phyloP scores from a whole-genome alignment of 2,113 vertebrate species.

The Calcarius ornatus region DNA sequence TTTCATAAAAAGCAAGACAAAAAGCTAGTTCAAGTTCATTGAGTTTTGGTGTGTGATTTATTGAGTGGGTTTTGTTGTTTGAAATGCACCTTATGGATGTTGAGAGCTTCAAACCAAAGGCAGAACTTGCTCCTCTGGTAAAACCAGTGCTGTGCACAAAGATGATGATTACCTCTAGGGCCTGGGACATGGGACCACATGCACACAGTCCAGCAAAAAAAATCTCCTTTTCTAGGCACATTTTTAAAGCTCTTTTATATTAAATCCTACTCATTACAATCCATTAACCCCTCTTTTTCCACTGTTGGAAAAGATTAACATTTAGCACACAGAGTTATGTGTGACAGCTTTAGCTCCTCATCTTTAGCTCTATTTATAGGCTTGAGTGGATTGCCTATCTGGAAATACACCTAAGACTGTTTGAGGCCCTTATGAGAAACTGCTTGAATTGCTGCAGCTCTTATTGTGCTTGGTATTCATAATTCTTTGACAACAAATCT shows the following conservation, averaged over 20 bases:
- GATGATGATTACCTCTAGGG: neutral
- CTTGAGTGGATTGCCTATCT: neutral
- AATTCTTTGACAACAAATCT: neutral
- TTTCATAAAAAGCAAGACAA: neutral
- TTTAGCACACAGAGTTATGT: neutral
- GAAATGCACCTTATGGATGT: neutral
- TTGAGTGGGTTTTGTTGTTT: neutral
- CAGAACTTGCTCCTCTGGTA: neutral
- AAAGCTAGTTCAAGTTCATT: neutral
- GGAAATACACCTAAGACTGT: neutral
- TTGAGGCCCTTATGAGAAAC: neutral
- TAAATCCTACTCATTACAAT: neutral
- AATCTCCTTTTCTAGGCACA: neutral
- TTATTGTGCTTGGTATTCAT: neutral
- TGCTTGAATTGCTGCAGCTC: neutral
- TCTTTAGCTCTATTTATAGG: neutral
- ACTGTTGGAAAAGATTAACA: neutral
- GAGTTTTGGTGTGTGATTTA: neutral
- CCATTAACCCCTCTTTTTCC: neutral
- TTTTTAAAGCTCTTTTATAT: neutral
- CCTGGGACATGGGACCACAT: neutral
- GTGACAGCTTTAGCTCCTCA: neutral
- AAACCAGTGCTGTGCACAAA: neutral
- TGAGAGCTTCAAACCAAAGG: neutral
- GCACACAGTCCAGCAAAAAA: neutral